Base-by-base conservation (phyloP, 2,797 vertebrate species). In the Apogon talboti region DNA sequence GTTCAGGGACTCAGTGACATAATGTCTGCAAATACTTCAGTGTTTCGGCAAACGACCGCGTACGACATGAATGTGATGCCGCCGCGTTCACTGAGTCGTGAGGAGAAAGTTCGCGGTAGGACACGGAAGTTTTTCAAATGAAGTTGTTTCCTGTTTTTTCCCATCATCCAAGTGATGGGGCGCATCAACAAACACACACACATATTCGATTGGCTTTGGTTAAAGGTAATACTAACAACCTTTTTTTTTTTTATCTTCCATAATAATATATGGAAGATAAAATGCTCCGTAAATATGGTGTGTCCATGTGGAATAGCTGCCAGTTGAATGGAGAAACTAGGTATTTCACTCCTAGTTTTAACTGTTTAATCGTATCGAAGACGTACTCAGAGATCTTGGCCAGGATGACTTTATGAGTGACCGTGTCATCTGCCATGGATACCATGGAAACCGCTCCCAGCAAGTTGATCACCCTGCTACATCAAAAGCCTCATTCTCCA, bases 391-490 rank as follows among this genome's bases (percentile, higher is more conserved):
- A 49, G 41, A 47, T 35, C 30, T 11, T 41, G 30, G 11, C 24
- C 38, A 43, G 38, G 67, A 49, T n/a, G 46, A 59, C 59, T 37
- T 15, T 54, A 24, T 62, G 42, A 45, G 37, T 63, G 21, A 11
- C 21, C 47, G 35, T 38, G 49, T 75, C 71, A 74, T 80, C 65
- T 68, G 67, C 45, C 66, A 51, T 71, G 56, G 68, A 47, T 42
- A 44, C 51, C 83, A 71, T 51, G 64, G 75, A 56, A 82, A 86
- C 82, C n/a, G 9, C 59, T 79, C 75, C 71, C 61, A 66, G 48
- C 40, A 38, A 46, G 49, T 19, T 15, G 21, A 37, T 71, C 59
- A 50, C 41, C 38, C 45, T 6, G 14, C 40, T 55, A 46, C 38
- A 19, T 38, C 28, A 0, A 53, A 53, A 60, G 33, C 18, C 16